Evolutionary conservation across 1,140 invertebrate species (phyloP).

Genomic region (Trissolcus basalis): DNA sequence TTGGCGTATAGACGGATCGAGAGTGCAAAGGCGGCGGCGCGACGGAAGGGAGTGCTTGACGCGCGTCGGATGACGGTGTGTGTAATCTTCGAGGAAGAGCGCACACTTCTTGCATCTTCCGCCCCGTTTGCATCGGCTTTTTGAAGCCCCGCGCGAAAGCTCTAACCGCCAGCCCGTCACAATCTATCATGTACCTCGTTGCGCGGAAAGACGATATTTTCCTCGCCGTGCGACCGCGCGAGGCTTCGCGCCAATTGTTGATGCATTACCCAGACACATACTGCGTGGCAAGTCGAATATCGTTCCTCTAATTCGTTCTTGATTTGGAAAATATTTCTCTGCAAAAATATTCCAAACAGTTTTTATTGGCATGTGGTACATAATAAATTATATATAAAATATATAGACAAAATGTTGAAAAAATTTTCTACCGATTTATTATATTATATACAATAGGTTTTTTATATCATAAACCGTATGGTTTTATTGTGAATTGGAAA

Average conservation of each 20-base stretch:
- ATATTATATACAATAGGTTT: no score
- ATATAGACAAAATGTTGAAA: no score
- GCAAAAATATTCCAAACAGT: no score
- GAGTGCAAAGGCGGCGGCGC: slow-evolving; percentile 14
- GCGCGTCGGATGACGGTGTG: slow-evolving; percentile 51
- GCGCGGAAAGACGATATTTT: slow-evolving; percentile 57
- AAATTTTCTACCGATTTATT: no score
- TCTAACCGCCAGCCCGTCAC: slow-evolving; percentile 60
- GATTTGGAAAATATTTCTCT: no score
- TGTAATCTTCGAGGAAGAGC: slow-evolving; percentile 59
- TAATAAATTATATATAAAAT: no score
- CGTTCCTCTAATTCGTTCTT: no score
- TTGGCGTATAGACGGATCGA: slow-evolving; percentile 28
- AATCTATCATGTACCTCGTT: slow-evolving; percentile 61
- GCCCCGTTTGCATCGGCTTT: slow-evolving; percentile 58
- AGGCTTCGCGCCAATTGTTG: slow-evolving; percentile 15
- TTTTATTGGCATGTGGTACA: no score
- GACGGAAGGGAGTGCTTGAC: slow-evolving; percentile 38
- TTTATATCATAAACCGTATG: no score
- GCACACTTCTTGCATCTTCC: slow-evolving; percentile 65
- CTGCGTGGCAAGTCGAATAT: no score
- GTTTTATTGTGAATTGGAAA: no score
- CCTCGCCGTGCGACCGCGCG: slow-evolving; percentile 21
- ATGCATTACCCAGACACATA: no score
- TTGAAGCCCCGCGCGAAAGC: slow-evolving; percentile 60